These are phyloP conservation scores for Malurus splendens DNA, from an alignment of 2,797 vertebrate genomes.

Conservation along the genomic window DNA sequence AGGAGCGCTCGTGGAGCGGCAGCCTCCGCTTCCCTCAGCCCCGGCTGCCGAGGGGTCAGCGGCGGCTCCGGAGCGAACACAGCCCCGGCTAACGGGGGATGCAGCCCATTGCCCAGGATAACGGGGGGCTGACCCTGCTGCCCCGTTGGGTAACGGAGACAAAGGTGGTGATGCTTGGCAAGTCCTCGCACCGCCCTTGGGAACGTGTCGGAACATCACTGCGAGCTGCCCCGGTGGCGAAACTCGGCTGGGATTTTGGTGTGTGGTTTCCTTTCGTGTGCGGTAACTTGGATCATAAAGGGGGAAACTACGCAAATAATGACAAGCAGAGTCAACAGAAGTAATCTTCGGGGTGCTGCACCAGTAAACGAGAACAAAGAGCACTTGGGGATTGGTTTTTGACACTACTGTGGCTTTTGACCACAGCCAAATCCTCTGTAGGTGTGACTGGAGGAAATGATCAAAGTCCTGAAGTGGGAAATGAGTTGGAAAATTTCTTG, in stretches of 20 bases:
- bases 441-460: not conserved
- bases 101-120: not conserved
- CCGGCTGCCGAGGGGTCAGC: not conserved
- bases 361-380: not conserved
- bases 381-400: not conserved
- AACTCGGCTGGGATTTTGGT: not conserved
- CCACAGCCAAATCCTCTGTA: accelerated
- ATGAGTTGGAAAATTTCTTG: not conserved
- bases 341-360: not conserved
- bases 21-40: not conserved
- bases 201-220: not conserved
- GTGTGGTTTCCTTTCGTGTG: not conserved
- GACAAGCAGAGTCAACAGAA: not conserved
- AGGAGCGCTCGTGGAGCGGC: not conserved
- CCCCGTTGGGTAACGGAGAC: accelerated
- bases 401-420: not conserved
- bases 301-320: not conserved
- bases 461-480: not conserved
- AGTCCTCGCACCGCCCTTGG: not conserved
- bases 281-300: not conserved
- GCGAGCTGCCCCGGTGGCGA: accelerated
- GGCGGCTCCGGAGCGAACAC: not conserved
- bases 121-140: not conserved
- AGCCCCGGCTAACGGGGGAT: not conserved
- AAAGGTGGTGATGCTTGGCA: not conserved